phyloP scores from a whole-genome alignment of 2,797 vertebrate genomes.

The Leuciscus waleckii region DNA sequence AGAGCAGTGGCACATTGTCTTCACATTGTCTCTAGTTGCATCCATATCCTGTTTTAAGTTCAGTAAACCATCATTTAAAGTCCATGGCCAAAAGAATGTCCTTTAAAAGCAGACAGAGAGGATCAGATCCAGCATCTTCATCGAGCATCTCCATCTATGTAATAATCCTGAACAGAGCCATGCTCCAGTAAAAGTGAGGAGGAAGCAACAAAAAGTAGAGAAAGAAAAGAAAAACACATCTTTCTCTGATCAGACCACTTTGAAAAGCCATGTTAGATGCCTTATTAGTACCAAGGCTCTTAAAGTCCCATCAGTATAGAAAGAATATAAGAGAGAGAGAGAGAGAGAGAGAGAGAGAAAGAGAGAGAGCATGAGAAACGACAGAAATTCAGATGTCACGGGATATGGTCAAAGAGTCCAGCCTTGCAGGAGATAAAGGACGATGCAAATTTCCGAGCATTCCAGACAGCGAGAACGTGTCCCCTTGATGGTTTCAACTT shows the following conservation, averaged over 20 bases:
- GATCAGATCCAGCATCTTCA: constrained; percentile 40
- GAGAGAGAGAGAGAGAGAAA: constrained; percentile 58
- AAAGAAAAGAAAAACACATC: background rate
- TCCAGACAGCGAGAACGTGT: constrained; percentile 25
- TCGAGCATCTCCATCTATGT: constrained; percentile 29
- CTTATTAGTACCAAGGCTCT: constrained; percentile 50
- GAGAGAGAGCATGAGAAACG: constrained; percentile 49
- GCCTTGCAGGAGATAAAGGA: constrained; percentile 25
- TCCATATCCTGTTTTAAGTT: constrained; percentile 53
- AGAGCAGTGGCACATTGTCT: constrained; percentile 50
- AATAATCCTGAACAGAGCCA: constrained; percentile 47
- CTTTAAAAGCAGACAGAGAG: constrained; percentile 42
- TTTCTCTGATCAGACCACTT: constrained; percentile 37
- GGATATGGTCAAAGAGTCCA: constrained; percentile 42
- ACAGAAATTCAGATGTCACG: constrained; percentile 25
- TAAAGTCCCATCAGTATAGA: constrained; percentile 27
- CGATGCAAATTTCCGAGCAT: constrained; percentile 20
- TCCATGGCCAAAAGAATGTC: constrained; percentile 40
- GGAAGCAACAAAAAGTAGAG: constrained; percentile 5
- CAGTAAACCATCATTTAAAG: constrained; percentile 45
- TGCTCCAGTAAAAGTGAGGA: constrained; percentile 39
- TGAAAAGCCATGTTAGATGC: constrained; percentile 40
- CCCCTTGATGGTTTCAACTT: constrained; percentile 40
- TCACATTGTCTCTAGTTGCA: constrained; percentile 57
- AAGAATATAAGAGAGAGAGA: constrained; percentile 55